Evolutionary conservation across 2,113 vertebrate species (phyloP).

Genomic region (Eidolon helvum): DNA sequence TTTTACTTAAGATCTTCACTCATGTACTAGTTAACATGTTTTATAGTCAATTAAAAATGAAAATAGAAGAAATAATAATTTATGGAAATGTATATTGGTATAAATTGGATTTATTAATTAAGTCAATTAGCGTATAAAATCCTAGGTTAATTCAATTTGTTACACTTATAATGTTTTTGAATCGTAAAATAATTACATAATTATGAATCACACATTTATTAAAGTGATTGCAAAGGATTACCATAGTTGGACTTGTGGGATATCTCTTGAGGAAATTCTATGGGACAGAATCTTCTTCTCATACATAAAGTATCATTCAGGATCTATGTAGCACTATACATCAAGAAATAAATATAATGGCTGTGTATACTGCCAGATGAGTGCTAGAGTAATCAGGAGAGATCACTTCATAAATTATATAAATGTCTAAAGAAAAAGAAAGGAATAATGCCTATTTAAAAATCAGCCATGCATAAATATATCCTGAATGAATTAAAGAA

Average conservation of each 20-base stretch:
- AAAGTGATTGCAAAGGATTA: conserved; percentile 71
- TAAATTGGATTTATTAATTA: conserved; percentile 74
- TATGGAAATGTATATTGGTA: conserved; percentile 55
- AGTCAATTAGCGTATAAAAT: conserved; percentile 75
- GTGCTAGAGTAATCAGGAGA: no score
- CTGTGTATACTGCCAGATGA: no score
- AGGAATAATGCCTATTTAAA: background rate
- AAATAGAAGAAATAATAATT: conserved; percentile 66
- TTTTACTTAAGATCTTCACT: conserved; percentile 34
- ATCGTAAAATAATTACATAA: conserved; percentile 80
- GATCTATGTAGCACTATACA: background rate
- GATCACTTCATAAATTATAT: no score
- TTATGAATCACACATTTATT: conserved; percentile 81
- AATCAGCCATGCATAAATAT: background rate
- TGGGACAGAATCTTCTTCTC: background rate
- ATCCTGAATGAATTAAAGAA: background rate
- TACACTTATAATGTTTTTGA: conserved; percentile 77
- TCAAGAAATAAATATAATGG: background rate
- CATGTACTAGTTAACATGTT: conserved; percentile 37
- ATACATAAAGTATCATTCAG: background rate
- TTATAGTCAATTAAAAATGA: conserved; percentile 74
- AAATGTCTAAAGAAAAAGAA: no score
- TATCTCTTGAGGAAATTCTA: conserved; percentile 43
- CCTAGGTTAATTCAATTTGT: conserved; percentile 79
- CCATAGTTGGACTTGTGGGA: conserved; percentile 52